A percentile compares a stretch with the other conserved stretches of the same genome.
Conservation (phyloP, 2,797 vertebrate genomes). For the Avahi laniger region DNA sequence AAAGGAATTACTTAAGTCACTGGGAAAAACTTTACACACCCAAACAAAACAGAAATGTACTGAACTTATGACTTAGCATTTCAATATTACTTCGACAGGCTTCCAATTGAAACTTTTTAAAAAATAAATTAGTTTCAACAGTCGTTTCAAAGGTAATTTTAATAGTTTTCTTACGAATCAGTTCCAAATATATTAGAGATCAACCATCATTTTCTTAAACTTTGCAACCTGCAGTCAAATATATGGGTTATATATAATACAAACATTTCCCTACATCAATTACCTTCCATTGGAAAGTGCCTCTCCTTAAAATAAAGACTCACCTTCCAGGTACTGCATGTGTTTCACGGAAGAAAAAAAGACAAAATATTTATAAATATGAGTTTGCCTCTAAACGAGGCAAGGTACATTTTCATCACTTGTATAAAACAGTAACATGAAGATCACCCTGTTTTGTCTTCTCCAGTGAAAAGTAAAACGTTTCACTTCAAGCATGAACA, state of each 20-base stretch:
- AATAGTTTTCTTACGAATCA: conserved; percentile 66
- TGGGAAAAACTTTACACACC: not conserved
- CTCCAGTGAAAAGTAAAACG: conserved; percentile 66
- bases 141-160: conserved; percentile 62
- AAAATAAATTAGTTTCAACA: conserved; percentile 69
- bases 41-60: not conserved
- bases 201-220: conserved; percentile 37
- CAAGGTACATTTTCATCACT: conserved; percentile 61
- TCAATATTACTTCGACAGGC: conserved; percentile 52
- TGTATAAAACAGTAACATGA: conserved; percentile 61
- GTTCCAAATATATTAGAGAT: conserved; percentile 64
- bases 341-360: conserved; percentile 66
- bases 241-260: conserved; percentile 34
- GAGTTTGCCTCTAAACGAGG: conserved; percentile 68
- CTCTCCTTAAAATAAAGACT: conserved; percentile 58
- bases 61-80: conserved; percentile 43
- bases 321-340: conserved; percentile 56
- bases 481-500: conserved; percentile 70
- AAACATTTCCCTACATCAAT: conserved; percentile 49
- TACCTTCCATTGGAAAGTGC: conserved; percentile 64
- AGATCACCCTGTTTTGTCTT: conserved; percentile 71
- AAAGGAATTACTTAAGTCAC: conserved; percentile 24
- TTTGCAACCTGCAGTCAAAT: conserved; percentile 56
- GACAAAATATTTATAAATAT: conserved; percentile 72
- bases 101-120: conserved; percentile 42